Percentiles rank a stretch among this genome's conserved stretches.
phyloP scores from a whole-genome alignment of 1,140 invertebrate species.

The Vanessa atalanta region DNA sequence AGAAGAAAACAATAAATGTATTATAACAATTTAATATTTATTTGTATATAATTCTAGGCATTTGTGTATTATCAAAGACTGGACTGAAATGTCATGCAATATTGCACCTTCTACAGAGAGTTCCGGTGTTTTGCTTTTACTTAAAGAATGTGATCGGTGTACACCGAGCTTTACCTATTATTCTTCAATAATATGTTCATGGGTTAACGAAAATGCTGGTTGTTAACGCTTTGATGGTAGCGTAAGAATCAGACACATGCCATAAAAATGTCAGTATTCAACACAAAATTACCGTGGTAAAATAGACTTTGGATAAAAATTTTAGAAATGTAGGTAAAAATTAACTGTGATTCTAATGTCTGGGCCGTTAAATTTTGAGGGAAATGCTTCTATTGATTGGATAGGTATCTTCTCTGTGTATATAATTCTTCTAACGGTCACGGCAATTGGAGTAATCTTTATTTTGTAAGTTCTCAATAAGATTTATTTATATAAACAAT shows the following conservation, averaged over 20 bases:
- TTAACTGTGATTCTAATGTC: constrained; percentile 52
- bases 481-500: neutral
- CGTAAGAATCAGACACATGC: neutral
- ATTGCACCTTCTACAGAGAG: no score
- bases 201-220: neutral
- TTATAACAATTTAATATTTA: no score
- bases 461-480: constrained; percentile 54
- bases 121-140: no score
- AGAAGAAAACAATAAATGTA: no score
- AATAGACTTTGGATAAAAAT: constrained; percentile 15
- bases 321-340: constrained; percentile 48
- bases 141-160: no score
- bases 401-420: constrained; percentile 56
- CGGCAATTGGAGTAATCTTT: constrained; percentile 51
- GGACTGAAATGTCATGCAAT: no score
- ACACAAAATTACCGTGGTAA: constrained; percentile 22
- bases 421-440: constrained; percentile 53
- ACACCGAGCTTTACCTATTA: neutral
- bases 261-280: neutral
- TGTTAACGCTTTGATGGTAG: neutral
- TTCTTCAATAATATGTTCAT: neutral
- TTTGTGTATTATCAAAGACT: no score
- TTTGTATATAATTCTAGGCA: no score
- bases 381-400: constrained; percentile 55
- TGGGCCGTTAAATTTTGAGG: constrained; percentile 47